These are phyloP conservation scores for Melieria picta DNA, from an alignment of 2,888 invertebrate species.

Conservation along the genomic window DNA sequence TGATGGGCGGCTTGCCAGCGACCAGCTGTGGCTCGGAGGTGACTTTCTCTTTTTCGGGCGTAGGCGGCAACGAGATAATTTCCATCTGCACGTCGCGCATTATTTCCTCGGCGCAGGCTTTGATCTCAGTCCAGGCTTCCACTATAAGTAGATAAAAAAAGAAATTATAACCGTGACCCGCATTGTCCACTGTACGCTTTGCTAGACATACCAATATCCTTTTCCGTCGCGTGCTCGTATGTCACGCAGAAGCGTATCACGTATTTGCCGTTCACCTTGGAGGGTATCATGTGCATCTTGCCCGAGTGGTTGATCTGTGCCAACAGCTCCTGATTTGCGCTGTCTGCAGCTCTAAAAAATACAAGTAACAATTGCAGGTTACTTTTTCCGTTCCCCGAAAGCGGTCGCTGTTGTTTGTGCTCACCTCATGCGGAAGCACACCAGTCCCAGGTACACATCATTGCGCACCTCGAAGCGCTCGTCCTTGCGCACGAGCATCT, in stretches of 20 bases:
- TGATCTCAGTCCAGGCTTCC: slow-evolving; percentile 73
- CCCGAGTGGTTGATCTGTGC: slow-evolving; percentile 85
- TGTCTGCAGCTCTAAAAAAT: slow-evolving; percentile 71
- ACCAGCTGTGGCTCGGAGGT: slow-evolving; percentile 51
- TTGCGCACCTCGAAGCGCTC: slow-evolving; percentile 80
- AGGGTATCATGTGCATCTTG: slow-evolving; percentile 87
- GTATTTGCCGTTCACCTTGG: slow-evolving; percentile 79
- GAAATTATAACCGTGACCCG: background rate
- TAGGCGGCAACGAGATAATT: slow-evolving; percentile 50
- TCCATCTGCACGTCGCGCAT: slow-evolving; percentile 63
- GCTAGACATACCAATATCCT: slow-evolving; percentile 70
- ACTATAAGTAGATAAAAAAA: slow-evolving; percentile 56
- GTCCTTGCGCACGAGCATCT: slow-evolving; percentile 74
- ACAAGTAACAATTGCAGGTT: slow-evolving; percentile 1
- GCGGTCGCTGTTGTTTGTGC: slow-evolving; percentile 13
- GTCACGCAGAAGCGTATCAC: slow-evolving; percentile 84
- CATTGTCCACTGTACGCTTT: background rate
- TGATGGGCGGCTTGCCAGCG: slow-evolving; percentile 58
- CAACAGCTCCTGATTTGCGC: slow-evolving; percentile 78
- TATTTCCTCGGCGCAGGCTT: slow-evolving; percentile 71
- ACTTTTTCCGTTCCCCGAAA: background rate
- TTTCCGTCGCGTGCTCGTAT: slow-evolving; percentile 79
- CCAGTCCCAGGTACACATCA: slow-evolving; percentile 79
- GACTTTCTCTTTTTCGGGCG: slow-evolving; percentile 58
- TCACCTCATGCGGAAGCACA: slow-evolving; percentile 77